phyloP scores from a whole-genome alignment of 2,113 vertebrate species.

The Notiomystis cincta region DNA sequence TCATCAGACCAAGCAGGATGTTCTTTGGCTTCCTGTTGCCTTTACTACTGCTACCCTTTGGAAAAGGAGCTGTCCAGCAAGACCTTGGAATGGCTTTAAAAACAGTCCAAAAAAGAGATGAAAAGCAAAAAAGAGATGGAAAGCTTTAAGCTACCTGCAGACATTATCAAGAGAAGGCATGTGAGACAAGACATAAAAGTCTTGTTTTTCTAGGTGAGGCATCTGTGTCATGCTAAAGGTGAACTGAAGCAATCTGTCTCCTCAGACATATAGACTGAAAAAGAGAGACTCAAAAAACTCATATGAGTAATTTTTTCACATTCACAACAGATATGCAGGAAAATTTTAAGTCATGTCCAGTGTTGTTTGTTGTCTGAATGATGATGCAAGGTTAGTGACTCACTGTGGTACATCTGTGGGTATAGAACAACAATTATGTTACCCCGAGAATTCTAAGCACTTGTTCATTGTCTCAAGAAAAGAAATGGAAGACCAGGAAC shows the following conservation, averaged over 20 bases:
- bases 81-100: background rate
- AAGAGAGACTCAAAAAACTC: background rate
- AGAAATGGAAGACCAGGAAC: background rate
- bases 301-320: background rate
- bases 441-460: background rate
- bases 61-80: conserved; percentile 57
- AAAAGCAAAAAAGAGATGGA: background rate
- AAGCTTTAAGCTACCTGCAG: background rate
- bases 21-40: background rate
- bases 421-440: background rate
- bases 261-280: background rate
- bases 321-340: background rate
- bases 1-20: background rate
- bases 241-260: background rate
- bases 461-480: background rate
- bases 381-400: background rate
- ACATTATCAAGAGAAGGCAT: background rate
- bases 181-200: background rate
- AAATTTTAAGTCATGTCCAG: background rate
- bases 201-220: background rate
- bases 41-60: background rate
- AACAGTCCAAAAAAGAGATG: background rate
- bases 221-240: background rate
- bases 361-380: background rate
- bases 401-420: background rate